phyloP scores from a whole-genome alignment of 2,113 vertebrate species.

The Cheirogaleus medius region DNA sequence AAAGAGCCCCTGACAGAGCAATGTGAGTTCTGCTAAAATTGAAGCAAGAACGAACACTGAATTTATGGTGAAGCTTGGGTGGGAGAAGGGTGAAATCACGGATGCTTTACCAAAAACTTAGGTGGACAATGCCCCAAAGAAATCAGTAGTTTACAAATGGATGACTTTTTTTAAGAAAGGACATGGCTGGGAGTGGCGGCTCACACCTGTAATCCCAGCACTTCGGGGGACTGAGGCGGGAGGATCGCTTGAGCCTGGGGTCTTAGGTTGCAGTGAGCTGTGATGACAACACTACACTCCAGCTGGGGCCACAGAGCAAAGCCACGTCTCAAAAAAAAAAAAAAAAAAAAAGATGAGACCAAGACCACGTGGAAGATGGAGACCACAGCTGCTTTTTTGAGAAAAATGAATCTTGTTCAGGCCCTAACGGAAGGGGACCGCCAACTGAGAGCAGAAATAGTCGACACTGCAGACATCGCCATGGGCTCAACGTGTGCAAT shows the following conservation, averaged over 20 bases:
- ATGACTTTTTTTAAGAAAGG: background rate
- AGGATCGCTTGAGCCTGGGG: background rate
- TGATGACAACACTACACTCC: too few species aligned
- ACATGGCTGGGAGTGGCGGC: background rate
- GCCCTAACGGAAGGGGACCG: too few species aligned
- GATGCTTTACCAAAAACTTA: background rate
- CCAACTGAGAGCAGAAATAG: too few species aligned
- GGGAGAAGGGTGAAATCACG: background rate
- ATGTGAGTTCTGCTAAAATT: background rate
- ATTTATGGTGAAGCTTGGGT: background rate
- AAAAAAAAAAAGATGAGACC: background rate
- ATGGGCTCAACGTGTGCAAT: too few species aligned
- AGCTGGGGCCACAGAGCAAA: background rate
- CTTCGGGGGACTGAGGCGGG: background rate
- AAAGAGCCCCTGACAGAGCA: background rate
- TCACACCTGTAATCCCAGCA: background rate
- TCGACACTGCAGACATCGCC: too few species aligned
- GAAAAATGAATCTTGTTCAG: too few species aligned
- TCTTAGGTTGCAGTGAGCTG: too few species aligned
- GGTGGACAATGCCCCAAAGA: background rate
- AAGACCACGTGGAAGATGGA: too few species aligned
- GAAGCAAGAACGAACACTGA: background rate
- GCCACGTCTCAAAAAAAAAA: background rate
- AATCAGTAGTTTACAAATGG: background rate
- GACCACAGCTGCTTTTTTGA: too few species aligned